Evolutionary conservation across 2,113 vertebrate genomes (phyloP), one percentile per base, ranked within the genome.

Genomic region (Mormyrus iriodes): DNA sequence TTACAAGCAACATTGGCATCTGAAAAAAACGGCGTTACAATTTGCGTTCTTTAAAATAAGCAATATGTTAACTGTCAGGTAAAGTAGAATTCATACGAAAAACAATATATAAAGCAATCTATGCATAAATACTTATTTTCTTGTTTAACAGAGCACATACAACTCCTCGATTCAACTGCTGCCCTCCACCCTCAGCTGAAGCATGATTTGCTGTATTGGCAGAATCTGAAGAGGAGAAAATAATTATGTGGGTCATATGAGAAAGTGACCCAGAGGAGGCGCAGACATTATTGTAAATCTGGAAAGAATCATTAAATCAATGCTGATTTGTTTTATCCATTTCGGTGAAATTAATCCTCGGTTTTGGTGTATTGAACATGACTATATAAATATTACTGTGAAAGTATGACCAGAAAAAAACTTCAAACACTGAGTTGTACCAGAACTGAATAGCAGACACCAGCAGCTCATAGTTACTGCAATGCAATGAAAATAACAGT

Each of bases 131-230:
- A 48, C 82, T 85, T 44, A 85, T 85, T 61, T 39, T 61, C 42
- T 15, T 61, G 19, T 87, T 19, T 88, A 89, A 90, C 55, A 90
- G 83, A 90, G 49, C 52, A 96, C 98, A 90, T 96, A 99, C 98
- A 93, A 95, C 96, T 92, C 97, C 97, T 93, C 92, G 95, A 93
- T 96, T 96, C 89, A 97, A 90, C 89, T 97, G 97, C 39, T 92
- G 91, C 51, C 96, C 97, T 92, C 97, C 97, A 88, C 97, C 97
- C 0, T 92, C 94, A 24, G 93, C 85, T 19, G 94, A 95, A 27
- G 93, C 93, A 3, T 93, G 95, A 35, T 94, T 90, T 24, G 88
- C 93, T 88, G 92, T 91, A 85, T 87, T 55, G 88, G 90, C 73
- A 35, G 91, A 91, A 92, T 96, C 95, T 96, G 83, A 86, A 90